Conservation (phyloP, 1,140 invertebrate genomes). For the Eubasilissa regina region DNA sequence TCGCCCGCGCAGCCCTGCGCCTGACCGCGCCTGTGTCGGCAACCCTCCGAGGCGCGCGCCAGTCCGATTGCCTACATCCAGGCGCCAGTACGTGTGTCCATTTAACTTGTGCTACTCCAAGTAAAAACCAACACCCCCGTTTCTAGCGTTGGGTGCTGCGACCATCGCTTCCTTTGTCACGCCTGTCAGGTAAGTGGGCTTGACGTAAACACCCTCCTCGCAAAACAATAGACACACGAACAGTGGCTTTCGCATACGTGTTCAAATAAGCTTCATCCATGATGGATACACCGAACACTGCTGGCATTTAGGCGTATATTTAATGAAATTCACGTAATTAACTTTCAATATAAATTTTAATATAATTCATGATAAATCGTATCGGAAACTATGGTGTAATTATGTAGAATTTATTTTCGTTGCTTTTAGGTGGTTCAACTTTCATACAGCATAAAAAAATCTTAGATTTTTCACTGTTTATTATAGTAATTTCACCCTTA, state of each 20-base stretch:
- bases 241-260: not conserved
- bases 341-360: not conserved
- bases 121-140: conserved; percentile 13
- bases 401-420: no score
- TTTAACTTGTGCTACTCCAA: not conserved
- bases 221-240: not conserved
- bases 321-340: not conserved
- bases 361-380: no score
- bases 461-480: no score
- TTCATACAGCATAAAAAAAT: no score
- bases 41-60: conserved; percentile 8
- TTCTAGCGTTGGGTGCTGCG: not conserved
- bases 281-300: conserved; percentile 23
- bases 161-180: conserved; percentile 11
- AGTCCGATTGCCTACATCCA: conserved; percentile 12
- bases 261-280: not conserved
- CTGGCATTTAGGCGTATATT: conserved; percentile 10
- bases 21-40: conserved; percentile 18
- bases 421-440: no score
- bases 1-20: not conserved
- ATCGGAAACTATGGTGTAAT: no score
- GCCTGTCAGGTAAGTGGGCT: conserved; percentile 21
- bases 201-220: not conserved
- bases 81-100: conserved; percentile 15
- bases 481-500: no score